Conservation (phyloP, 2,113 vertebrate species). For the Colistium nudipinnis region DNA sequence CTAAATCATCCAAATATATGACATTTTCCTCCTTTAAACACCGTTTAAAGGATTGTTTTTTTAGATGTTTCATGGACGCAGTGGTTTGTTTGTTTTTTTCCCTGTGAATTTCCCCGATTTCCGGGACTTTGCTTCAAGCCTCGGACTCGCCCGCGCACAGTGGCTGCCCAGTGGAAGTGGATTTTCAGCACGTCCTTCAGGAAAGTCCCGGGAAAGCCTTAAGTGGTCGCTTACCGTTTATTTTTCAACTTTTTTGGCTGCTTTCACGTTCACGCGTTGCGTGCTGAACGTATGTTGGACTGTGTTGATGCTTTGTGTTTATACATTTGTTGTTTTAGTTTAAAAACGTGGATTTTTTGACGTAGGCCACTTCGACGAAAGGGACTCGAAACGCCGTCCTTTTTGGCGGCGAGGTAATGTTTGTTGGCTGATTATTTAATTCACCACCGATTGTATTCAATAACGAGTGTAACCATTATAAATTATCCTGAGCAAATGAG, state of each 20-base stretch:
- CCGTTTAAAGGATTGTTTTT: slow-evolving; percentile 35
- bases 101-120: slow-evolving; percentile 51
- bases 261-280: not conserved
- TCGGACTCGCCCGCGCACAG: slow-evolving; percentile 71
- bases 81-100: slow-evolving; percentile 14
- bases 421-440: not conserved
- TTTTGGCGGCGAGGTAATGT: slow-evolving; percentile 49
- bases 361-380: slow-evolving; percentile 61
- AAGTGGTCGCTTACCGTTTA: slow-evolving; percentile 9
- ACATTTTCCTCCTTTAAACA: slow-evolving; percentile 35
- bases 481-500: not conserved
- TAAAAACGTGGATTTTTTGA: not conserved
- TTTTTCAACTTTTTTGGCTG: not conserved
- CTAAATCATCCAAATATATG: slow-evolving; percentile 35
- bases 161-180: slow-evolving; percentile 35
- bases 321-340: not conserved
- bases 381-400: slow-evolving; percentile 7
- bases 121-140: slow-evolving; percentile 75
- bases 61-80: not conserved
- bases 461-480: not conserved
- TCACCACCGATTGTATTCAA: accelerated
- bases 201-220: slow-evolving; percentile 80
- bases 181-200: slow-evolving; percentile 55
- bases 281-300: not conserved
- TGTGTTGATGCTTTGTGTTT: not conserved